Conservation (phyloP, 1,140 invertebrate genomes). For the Lutraria rhynchaena region DNA sequence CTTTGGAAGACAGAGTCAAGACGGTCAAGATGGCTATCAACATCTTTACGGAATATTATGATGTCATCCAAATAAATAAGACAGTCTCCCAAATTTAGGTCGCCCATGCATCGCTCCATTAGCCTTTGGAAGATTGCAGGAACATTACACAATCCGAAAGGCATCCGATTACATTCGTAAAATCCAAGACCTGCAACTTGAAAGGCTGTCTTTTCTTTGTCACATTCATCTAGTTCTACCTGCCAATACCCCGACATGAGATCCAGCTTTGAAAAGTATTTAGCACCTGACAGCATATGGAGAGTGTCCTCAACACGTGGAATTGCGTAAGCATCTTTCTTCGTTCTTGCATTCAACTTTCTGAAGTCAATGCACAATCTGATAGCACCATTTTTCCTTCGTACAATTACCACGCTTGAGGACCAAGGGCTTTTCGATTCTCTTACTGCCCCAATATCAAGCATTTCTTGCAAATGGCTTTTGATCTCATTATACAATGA, state of each 20-base stretch:
- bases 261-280: constrained; percentile 76
- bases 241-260: constrained; percentile 59
- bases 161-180: constrained; percentile 54
- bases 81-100: constrained; percentile 49
- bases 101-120: constrained; percentile 62
- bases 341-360: constrained; percentile 59
- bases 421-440: constrained; percentile 80
- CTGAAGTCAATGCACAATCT: constrained; percentile 84
- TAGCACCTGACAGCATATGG: constrained; percentile 65
- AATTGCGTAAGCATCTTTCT: constrained; percentile 62
- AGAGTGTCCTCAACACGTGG: constrained; percentile 58
- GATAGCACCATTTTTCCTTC: constrained; percentile 81
- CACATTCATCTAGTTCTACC: constrained; percentile 66
- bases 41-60: constrained; percentile 50
- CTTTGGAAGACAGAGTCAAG: constrained; percentile 62
- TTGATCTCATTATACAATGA: constrained; percentile 17
- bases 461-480: constrained; percentile 36
- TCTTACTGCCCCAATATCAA: constrained; percentile 14
- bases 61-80: constrained; percentile 67
- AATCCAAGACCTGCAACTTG: constrained; percentile 35
- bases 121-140: constrained; percentile 68
- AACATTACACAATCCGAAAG: constrained; percentile 62
- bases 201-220: constrained; percentile 60
- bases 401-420: constrained; percentile 82
- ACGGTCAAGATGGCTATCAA: constrained; percentile 42